Evolutionary conservation across 2,113 vertebrate species (phyloP).

Genomic region (Boulengeromyrus knoepffleri): DNA sequence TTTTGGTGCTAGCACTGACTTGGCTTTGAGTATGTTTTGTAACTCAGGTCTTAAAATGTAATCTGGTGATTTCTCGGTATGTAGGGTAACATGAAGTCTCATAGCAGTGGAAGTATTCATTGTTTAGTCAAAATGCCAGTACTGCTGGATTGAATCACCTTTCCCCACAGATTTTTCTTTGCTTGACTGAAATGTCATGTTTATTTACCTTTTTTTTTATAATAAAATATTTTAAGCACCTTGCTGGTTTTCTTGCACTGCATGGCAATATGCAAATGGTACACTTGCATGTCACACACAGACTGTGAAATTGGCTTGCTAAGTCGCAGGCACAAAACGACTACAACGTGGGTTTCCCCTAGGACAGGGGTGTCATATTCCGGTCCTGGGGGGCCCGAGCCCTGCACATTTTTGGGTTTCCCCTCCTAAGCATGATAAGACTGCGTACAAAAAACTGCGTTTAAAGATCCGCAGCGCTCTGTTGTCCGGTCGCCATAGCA

Average conservation of each 20-base stretch:
- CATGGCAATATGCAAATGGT: neutral
- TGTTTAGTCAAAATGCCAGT: neutral
- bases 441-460: neutral
- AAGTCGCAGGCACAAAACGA: neutral
- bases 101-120: neutral
- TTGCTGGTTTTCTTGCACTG: neutral
- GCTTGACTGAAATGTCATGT: neutral
- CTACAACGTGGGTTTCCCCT: neutral
- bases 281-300: neutral
- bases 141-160: neutral
- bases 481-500: neutral
- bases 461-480: neutral
- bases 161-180: neutral
- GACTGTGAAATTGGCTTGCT: neutral
- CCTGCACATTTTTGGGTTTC: neutral
- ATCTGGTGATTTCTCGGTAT: neutral
- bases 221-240: neutral
- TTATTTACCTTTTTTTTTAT: neutral
- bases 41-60: constrained; percentile 17
- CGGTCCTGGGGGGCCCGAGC: neutral
- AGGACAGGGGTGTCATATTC: neutral
- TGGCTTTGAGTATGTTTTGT: constrained; percentile 18
- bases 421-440: neutral
- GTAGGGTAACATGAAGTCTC: neutral
- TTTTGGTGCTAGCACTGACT: neutral